Conservation (phyloP, 2,797 vertebrate species). For the Tamandua tetradactyla region DNA sequence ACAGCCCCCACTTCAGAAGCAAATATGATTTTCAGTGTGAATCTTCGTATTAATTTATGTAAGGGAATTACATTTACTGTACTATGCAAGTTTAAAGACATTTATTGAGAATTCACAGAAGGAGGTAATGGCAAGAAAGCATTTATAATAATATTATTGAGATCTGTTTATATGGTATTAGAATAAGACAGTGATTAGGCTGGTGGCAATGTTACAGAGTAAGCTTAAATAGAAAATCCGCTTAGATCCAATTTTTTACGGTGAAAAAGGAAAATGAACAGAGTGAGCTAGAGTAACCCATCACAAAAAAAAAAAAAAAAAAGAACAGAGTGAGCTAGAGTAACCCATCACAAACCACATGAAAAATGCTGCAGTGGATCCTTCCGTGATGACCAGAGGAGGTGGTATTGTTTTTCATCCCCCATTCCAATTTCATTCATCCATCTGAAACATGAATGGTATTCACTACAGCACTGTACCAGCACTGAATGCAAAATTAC, state of each 20-base stretch:
- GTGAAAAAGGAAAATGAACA: background rate
- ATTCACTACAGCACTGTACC: background rate
- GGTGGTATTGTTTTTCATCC: background rate
- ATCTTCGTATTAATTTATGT: background rate
- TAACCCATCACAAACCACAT: background rate
- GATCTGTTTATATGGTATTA: background rate
- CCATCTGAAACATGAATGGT: background rate
- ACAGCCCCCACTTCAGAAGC: background rate
- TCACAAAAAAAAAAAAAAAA: background rate
- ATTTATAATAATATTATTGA: conserved; percentile 43
- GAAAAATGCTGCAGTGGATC: background rate
- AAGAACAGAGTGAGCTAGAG: background rate
- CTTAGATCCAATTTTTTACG: background rate
- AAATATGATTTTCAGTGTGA: background rate
- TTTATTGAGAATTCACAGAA: background rate
- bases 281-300: background rate
- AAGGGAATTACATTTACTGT: background rate
- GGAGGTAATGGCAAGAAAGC: background rate
- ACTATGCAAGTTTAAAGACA: background rate
- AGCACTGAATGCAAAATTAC: conserved; percentile 15
- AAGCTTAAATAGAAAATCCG: background rate
- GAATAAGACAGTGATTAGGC: background rate
- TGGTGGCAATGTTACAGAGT: background rate
- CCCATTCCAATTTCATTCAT: background rate
- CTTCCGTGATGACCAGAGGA: background rate